Percentiles rank a stretch among this genome's conserved stretches.
Conservation (phyloP, 2,797 vertebrate species). For the Oryzias dopingdopingensis region DNA sequence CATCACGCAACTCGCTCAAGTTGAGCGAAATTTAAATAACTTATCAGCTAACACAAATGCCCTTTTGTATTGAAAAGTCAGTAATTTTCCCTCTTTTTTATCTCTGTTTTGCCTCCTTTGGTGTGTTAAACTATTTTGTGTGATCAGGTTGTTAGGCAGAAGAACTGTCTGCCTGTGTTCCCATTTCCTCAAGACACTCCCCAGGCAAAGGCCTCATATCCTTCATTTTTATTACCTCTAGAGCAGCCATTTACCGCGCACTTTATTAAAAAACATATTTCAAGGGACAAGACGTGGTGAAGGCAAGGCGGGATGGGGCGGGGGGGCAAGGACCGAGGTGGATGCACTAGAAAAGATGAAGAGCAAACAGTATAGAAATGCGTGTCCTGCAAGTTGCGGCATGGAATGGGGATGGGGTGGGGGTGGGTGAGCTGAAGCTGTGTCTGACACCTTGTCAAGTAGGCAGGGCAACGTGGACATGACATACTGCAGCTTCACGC, state of each 20-base stretch:
- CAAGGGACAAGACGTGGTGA: conserved; percentile 53
- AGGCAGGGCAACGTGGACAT: conserved; percentile 67
- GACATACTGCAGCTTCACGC: conserved; percentile 75
- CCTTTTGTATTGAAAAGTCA: conserved; percentile 37
- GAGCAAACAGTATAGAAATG: conserved; percentile 30
- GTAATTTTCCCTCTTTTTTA: conserved; percentile 31
- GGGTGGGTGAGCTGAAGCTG: conserved; percentile 38
- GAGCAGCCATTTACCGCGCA: conserved; percentile 74
- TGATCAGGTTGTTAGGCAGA: conserved; percentile 39
- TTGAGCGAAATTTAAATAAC: conserved; percentile 55
- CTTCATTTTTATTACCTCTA: conserved; percentile 76
- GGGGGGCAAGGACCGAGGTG: conserved; percentile 53
- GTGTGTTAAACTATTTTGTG: conserved; percentile 37
- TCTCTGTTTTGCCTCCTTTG: conserved; percentile 24
- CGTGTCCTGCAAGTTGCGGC: conserved; percentile 47
- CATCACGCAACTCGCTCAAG: conserved; percentile 44
- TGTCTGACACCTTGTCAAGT: conserved; percentile 76
- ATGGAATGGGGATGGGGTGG: conserved; percentile 28
- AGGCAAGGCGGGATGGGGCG: conserved; percentile 38
- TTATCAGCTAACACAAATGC: conserved; percentile 51
- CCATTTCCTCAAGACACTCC: conserved; percentile 69
- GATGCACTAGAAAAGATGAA: conserved; percentile 47
- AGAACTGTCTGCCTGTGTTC: conserved; percentile 59
- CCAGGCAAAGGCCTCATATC: conserved; percentile 64
- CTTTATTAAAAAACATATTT: conserved; percentile 84